Base-by-base conservation (phyloP, 1,140 invertebrate species). In the Drosophila mayri region DNA sequence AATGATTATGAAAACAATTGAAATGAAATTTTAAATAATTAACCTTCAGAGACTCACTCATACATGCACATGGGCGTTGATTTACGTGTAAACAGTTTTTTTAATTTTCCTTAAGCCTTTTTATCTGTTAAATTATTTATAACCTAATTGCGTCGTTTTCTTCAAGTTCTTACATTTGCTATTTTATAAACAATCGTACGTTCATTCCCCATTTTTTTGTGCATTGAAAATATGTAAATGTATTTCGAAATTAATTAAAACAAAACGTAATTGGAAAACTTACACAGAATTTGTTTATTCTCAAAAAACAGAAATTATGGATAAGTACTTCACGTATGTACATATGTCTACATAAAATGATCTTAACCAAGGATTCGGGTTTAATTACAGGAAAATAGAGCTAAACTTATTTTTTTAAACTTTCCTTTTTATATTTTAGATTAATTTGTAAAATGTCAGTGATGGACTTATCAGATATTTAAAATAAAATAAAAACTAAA, bases 161-260 rank as follows among this genome's bases (percentile, higher is more conserved):
- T 52, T 70, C 54, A 10, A 66, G 44, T 44, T 67, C 20, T 57
- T 41, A 49, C 35, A 55, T 55, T 25, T 55, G 14, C 46, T 20
- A 62, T 28, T 77, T 68, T 44, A 30, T 41, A 60, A 65, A 40
- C 25, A 12, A 59, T 74, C 64, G n/a, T 50, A 66, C 67, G 12
- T 76, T 68, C 49, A 87, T 68, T 87, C 43, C 72, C 61, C 22
- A 65, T 59, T 67, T 58, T 35, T 64, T 59, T 87, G 72, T 75
- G 73, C 60, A 60, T 76, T 73, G 66, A 76, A 61, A 70, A 82
- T 73, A 52, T 79, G 79, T 83, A 86, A 86, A 87, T 86, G 84
- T 88, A 74, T 70, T 71, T 81, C 58, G 58, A 73, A 77, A 77
- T 70, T 67, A 58, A 83, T 80, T 65, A 63, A 87, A 76, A 61